A percentile compares a stretch with the other conserved stretches of the same genome.
Evolutionary conservation across 2,888 invertebrate genomes (phyloP).

Genomic region (Germaria angustata): DNA sequence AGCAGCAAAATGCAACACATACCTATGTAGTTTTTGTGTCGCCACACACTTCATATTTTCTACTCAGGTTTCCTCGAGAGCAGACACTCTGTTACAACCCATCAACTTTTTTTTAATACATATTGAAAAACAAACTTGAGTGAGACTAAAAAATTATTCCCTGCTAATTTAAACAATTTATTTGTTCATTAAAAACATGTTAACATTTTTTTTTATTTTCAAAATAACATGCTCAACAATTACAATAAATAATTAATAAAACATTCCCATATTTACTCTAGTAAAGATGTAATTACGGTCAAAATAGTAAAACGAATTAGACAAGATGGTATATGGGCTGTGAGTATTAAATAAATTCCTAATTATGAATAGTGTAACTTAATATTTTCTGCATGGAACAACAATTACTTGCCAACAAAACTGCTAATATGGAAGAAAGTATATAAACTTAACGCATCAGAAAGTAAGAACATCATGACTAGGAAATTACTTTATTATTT

Average conservation of each 20-base stretch:
- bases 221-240: background rate
- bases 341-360: background rate
- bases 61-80: no score
- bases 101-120: no score
- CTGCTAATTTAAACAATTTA: background rate
- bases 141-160: no score
- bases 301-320: background rate
- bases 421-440: background rate
- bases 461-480: slow-evolving; percentile 24
- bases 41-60: no score
- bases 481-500: background rate
- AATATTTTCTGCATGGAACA: slow-evolving; percentile 29
- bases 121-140: no score
- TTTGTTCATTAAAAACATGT: background rate
- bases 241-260: background rate
- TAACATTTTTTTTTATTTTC: background rate
- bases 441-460: background rate
- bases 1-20: no score
- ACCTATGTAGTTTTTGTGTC: no score
- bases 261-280: background rate
- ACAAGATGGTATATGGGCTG: background rate
- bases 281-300: background rate
- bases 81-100: no score
- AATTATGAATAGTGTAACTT: background rate
- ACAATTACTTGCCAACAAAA: background rate